Evolutionary conservation across 2,888 invertebrate genomes (phyloP).

Genomic region (Trichogramma dendrolimi): DNA sequence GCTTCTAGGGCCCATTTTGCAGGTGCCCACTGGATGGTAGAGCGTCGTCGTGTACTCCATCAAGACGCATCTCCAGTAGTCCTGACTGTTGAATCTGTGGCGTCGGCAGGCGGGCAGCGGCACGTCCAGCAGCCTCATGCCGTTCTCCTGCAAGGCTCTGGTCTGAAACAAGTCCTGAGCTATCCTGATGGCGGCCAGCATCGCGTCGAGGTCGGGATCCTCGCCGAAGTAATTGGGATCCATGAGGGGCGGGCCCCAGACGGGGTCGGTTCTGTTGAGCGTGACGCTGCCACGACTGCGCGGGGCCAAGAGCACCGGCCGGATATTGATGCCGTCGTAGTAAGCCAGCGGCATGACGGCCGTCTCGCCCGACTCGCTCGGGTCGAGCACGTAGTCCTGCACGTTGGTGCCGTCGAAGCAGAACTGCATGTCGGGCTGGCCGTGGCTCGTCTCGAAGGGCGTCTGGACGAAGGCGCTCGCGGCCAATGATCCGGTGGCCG

Average conservation of each 20-base stretch:
- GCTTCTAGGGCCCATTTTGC: slow-evolving; percentile 66
- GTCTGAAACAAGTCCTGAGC: slow-evolving; percentile 60
- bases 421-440: slow-evolving; percentile 65
- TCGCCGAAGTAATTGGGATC: slow-evolving; percentile 66
- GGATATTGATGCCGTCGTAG: slow-evolving; percentile 61
- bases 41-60: slow-evolving; percentile 68
- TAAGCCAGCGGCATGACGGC: slow-evolving; percentile 59
- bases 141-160: slow-evolving; percentile 57
- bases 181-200: slow-evolving; percentile 62
- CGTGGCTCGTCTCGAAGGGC: slow-evolving; percentile 48
- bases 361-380: slow-evolving; percentile 54
- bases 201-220: slow-evolving; percentile 60
- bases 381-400: slow-evolving; percentile 59
- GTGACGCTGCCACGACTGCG: slow-evolving; percentile 62
- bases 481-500: slow-evolving; percentile 54
- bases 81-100: slow-evolving; percentile 59
- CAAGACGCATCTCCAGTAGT: slow-evolving; percentile 65
- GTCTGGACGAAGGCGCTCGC: slow-evolving; percentile 63
- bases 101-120: slow-evolving; percentile 60
- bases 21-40: slow-evolving; percentile 67
- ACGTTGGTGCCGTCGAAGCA: slow-evolving; percentile 61
- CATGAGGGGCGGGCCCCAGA: slow-evolving; percentile 68
- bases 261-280: slow-evolving; percentile 67
- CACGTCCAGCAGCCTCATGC: slow-evolving; percentile 57
- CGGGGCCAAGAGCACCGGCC: slow-evolving; percentile 63